Percentiles rank a stretch among this genome's conserved stretches.
Evolutionary conservation across 2,113 vertebrate species (phyloP).

Genomic region (Entomyzon cyanotis): DNA sequence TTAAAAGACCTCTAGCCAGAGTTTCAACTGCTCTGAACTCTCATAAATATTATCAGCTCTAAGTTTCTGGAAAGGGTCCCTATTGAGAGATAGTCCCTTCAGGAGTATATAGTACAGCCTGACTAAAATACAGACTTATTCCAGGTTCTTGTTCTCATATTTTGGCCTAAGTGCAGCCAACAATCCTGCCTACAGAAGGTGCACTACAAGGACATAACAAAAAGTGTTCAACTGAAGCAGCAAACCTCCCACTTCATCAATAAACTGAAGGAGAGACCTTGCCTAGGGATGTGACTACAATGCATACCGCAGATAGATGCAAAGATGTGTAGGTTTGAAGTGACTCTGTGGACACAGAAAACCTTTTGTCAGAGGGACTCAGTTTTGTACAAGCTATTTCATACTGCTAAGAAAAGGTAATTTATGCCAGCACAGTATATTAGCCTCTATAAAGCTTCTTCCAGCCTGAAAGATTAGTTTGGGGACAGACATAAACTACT

Average conservation of each 20-base stretch:
- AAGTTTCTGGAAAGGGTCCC: constrained; percentile 11
- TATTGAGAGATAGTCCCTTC: background rate
- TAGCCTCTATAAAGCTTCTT: background rate
- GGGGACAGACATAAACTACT: background rate
- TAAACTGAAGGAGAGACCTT: background rate
- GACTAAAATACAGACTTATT: background rate
- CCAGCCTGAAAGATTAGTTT: background rate
- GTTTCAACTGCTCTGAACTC: background rate
- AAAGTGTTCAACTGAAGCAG: background rate
- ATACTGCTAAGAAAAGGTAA: background rate
- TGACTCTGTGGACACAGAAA: background rate
- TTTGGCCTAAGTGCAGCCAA: background rate
- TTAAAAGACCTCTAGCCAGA: constrained; percentile 18
- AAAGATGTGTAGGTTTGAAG: background rate
- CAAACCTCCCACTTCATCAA: background rate
- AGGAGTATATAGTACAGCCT: background rate
- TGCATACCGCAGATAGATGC: background rate
- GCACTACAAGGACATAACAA: background rate
- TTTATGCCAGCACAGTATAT: background rate
- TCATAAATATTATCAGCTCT: constrained; percentile 40
- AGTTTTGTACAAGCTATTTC: background rate
- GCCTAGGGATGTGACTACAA: background rate
- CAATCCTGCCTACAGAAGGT: background rate
- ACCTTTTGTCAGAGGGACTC: background rate
- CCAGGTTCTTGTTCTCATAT: background rate